These are phyloP conservation scores for Sylvilagus floridanus DNA, from an alignment of 2,797 vertebrate genomes.

Conservation along the genomic window DNA sequence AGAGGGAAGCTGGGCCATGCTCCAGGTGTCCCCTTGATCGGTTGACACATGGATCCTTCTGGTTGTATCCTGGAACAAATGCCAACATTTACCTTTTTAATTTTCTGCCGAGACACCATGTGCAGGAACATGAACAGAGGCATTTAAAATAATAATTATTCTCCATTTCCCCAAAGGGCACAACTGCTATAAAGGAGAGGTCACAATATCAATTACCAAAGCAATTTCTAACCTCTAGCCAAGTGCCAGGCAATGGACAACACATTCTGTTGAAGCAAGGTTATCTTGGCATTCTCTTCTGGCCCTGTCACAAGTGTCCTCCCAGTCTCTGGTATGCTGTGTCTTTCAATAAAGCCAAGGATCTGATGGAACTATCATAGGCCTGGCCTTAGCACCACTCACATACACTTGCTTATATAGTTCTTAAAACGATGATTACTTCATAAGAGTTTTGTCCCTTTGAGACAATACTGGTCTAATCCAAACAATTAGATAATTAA, in stretches of 20 bases:
- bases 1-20: slow-evolving; percentile 96
- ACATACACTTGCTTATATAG: neutral
- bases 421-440: slow-evolving; percentile 18
- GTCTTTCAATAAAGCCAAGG: neutral
- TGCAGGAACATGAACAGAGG: slow-evolving; percentile 3
- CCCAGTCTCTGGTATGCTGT: neutral
- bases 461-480: slow-evolving; percentile 1
- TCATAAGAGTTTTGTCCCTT: slow-evolving; percentile 12
- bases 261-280: neutral
- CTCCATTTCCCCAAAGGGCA: neutral
- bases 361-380: neutral
- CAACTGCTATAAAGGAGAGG: slow-evolving; percentile 1
- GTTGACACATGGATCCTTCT: slow-evolving; percentile 94
- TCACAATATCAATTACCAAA: slow-evolving; percentile 16
- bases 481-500: slow-evolving; percentile 34
- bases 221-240: slow-evolving; percentile 21
- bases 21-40: slow-evolving; percentile 94
- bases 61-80: slow-evolving; percentile 84
- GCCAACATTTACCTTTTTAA: slow-evolving; percentile 45
- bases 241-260: slow-evolving; percentile 24
- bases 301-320: neutral
- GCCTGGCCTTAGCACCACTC: neutral
- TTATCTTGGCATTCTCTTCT: neutral
- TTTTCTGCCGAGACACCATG: neutral
- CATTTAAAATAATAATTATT: neutral